phyloP scores from a whole-genome alignment of 2,888 invertebrate genomes.

The Brachyopa scutellaris region DNA sequence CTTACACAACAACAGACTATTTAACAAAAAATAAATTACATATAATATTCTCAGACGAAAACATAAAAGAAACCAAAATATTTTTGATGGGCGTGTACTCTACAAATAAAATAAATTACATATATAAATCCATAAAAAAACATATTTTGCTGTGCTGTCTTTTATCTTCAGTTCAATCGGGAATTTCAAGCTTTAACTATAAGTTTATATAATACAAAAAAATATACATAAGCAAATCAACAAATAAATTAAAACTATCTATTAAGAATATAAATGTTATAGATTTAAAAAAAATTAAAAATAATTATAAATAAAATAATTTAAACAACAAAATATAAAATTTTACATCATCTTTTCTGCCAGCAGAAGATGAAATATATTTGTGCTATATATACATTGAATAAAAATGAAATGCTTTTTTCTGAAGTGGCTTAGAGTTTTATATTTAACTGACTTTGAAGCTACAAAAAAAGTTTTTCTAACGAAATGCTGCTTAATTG shows the following conservation, averaged over 20 bases:
- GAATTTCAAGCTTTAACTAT: constrained; percentile 67
- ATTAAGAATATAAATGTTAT: constrained; percentile 66
- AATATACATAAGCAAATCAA: constrained; percentile 22
- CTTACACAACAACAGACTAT: constrained; percentile 56
- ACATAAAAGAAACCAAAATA: constrained; percentile 41
- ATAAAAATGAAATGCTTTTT: constrained; percentile 71
- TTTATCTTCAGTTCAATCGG: constrained; percentile 58
- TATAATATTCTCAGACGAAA: constrained; percentile 33
- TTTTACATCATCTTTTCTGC: constrained; percentile 52
- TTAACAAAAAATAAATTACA: constrained; percentile 22
- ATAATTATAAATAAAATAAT: constrained; percentile 11
- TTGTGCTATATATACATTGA: constrained; percentile 72
- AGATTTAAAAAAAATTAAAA: constrained; percentile 51
- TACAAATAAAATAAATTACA: constrained; percentile 37
- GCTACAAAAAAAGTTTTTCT: no score
- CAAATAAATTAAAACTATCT: constrained; percentile 36
- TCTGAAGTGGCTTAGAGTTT: constrained; percentile 28
- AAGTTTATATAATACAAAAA: constrained; percentile 52
- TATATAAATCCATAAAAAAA: constrained; percentile 7
- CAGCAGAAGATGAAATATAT: constrained; percentile 66
- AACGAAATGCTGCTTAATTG: no score
- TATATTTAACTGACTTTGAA: not conserved
- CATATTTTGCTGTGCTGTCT: constrained; percentile 68
- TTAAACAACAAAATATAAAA: constrained; percentile 24
- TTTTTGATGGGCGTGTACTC: constrained; percentile 72